phyloP scores from a whole-genome alignment of 2,797 vertebrate genomes.

The Babyrousa celebensis region DNA sequence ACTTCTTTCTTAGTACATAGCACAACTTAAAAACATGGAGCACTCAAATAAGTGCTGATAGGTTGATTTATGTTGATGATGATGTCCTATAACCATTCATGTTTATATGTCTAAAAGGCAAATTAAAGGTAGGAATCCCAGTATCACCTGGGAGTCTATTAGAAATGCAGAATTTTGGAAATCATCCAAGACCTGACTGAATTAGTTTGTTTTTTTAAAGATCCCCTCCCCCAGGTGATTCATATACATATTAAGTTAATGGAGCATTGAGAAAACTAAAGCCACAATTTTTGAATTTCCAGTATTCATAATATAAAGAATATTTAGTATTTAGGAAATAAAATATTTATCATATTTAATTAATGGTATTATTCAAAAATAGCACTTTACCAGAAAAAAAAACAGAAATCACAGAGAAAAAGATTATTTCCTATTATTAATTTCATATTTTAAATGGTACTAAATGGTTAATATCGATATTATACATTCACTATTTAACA shows the following conservation, averaged over 20 bases:
- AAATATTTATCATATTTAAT: conserved; percentile 51
- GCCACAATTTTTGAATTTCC: not conserved
- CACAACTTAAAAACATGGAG: not conserved
- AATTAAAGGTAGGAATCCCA: not conserved
- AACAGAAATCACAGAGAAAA: conserved; percentile 44
- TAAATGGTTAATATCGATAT: not conserved
- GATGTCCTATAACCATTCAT: not conserved
- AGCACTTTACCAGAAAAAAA: not conserved
- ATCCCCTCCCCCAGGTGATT: not conserved
- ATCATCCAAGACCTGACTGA: not conserved
- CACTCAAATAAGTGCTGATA: not conserved
- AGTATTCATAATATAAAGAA: not conserved
- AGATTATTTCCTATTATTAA: conserved; percentile 2
- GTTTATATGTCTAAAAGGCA: not conserved
- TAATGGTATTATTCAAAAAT: conserved; percentile 23
- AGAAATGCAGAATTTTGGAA: conserved; percentile 54
- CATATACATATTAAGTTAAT: conserved; percentile 13
- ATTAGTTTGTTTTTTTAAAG: conserved; percentile 29
- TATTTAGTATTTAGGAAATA: not conserved
- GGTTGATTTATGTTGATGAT: not conserved
- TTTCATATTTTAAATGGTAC: not conserved
- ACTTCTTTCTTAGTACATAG: not conserved
- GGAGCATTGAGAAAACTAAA: conserved; percentile 1
- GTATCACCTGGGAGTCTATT: not conserved
- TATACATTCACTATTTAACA: not conserved